Percentiles rank a stretch among this genome's conserved stretches.
These are phyloP conservation scores for Xiphophorus birchmanni DNA, from an alignment of 2,797 vertebrate species.

Conservation along the genomic window DNA sequence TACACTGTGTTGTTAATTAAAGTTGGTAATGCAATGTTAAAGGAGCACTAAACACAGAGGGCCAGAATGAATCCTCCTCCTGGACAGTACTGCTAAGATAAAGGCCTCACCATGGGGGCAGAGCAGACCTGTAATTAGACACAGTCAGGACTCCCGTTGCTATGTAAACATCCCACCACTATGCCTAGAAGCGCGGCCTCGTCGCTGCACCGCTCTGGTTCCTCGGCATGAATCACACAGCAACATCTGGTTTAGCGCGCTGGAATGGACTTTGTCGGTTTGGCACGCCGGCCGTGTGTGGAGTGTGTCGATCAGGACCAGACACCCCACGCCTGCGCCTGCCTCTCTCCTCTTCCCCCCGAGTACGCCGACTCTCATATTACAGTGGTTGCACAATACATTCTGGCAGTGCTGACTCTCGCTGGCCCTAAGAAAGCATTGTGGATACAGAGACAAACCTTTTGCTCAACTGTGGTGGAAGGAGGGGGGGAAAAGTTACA, in stretches of 20 bases:
- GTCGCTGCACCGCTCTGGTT: constrained; percentile 37
- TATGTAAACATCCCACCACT: constrained; percentile 79
- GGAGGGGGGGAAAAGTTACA: constrained; percentile 32
- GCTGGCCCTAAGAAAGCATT: constrained; percentile 50
- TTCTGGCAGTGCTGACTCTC: constrained; percentile 58
- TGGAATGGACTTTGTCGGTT: constrained; percentile 72
- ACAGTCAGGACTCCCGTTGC: constrained; percentile 75
- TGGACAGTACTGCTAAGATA: constrained; percentile 59
- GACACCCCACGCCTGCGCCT: constrained; percentile 55
- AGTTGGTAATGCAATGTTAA: constrained; percentile 19
- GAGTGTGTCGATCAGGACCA: constrained; percentile 76
- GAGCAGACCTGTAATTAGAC: constrained; percentile 74
- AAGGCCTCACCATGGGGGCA: constrained; percentile 61
- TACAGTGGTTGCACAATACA: constrained; percentile 78
- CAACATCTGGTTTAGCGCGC: constrained; percentile 79
- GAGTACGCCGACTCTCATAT: constrained; percentile 63
- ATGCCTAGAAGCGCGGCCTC: constrained; percentile 56
- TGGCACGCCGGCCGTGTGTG: constrained; percentile 66
- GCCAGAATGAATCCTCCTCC: constrained; percentile 32
- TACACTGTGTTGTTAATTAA: constrained; percentile 42
- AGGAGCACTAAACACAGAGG: constrained; percentile 28
- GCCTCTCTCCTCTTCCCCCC: constrained; percentile 51
- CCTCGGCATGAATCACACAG: constrained; percentile 67
- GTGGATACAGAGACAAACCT: constrained; percentile 56
- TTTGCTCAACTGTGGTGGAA: constrained; percentile 48